These are phyloP conservation scores for Drosophila pachea DNA, from an alignment of 1,140 invertebrate species.

Conservation along the genomic window DNA sequence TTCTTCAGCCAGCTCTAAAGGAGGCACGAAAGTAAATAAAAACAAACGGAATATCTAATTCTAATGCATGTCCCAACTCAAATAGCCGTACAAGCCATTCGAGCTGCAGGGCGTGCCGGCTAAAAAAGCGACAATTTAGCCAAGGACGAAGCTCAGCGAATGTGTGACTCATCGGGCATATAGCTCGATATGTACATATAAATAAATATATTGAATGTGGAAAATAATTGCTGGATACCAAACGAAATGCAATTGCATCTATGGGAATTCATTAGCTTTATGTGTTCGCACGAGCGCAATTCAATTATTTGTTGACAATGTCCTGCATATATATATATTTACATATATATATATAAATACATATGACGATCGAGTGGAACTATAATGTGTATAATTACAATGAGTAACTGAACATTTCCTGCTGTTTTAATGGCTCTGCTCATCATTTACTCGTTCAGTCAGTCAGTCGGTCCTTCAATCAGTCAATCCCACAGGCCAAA, in stretches of 20 bases:
- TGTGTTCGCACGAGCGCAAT: background rate
- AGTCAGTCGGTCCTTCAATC: background rate
- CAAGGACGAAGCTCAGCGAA: conserved; percentile 19
- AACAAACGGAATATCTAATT: conserved; percentile 7
- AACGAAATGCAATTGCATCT: background rate
- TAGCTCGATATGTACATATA: conserved; percentile 1
- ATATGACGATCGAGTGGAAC: too few species aligned
- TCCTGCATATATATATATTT: background rate
- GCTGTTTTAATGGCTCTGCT: background rate
- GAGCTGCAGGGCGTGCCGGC: conserved; percentile 7
- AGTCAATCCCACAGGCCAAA: background rate
- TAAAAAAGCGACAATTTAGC: conserved; percentile 5
- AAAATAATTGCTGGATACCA: background rate
- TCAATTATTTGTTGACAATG: background rate
- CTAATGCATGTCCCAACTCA: conserved; percentile 12
- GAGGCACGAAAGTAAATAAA: background rate
- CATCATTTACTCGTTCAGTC: background rate
- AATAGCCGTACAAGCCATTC: background rate
- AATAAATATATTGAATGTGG: background rate
- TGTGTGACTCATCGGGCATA: conserved; percentile 14
- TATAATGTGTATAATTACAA: too few species aligned
- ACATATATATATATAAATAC: too few species aligned
- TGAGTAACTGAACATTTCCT: too few species aligned
- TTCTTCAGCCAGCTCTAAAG: background rate
- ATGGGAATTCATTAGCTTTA: background rate